Evolutionary conservation across 1,140 invertebrate genomes (phyloP).

Genomic region (Acromyrmex charruanus): DNA sequence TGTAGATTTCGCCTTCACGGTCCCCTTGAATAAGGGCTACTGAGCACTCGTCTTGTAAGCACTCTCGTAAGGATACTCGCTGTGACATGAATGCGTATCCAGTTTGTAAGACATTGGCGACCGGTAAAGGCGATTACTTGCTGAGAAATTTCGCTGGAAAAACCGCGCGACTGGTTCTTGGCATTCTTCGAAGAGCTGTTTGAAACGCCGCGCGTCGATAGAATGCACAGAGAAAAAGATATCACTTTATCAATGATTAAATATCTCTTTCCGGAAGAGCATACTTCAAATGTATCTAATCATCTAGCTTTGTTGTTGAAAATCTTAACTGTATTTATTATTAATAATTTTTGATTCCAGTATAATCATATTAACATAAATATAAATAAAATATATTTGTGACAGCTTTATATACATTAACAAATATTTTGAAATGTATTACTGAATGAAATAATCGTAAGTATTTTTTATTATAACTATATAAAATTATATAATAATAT

Average conservation of each 20-base stretch:
- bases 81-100: conserved; percentile 76
- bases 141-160: conserved; percentile 75
- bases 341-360: no score
- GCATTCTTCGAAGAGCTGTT: conserved; percentile 30
- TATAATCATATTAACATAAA: no score
- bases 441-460: no score
- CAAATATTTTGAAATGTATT: no score
- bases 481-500: no score
- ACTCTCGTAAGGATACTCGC: conserved; percentile 61
- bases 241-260: conserved; percentile 40
- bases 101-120: conserved; percentile 66
- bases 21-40: conserved; percentile 65
- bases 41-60: conserved; percentile 63
- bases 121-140: conserved; percentile 71
- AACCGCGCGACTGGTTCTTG: conserved; percentile 70
- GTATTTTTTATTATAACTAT: not conserved
- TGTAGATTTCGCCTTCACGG: conserved; percentile 67
- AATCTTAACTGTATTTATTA: not conserved
- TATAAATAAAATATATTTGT: no score
- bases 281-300: not conserved
- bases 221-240: not conserved
- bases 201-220: not conserved
- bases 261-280: not conserved
- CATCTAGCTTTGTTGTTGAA: not conserved
- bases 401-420: no score